phyloP scores from a whole-genome alignment of 2,113 vertebrate genomes.

The Crotalus viridis region DNA sequence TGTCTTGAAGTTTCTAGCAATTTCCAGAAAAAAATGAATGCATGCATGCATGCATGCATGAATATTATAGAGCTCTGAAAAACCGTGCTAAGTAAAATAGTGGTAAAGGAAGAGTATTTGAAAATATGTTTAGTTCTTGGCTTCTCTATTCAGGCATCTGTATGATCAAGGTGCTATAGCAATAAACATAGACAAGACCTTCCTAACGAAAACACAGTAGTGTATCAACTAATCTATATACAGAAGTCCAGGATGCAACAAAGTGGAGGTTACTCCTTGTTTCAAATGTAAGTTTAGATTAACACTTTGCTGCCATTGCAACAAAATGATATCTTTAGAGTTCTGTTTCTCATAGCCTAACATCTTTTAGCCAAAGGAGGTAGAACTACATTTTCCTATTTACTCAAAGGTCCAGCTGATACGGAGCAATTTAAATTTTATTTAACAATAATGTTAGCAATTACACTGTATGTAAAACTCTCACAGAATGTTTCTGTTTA shows the following conservation, averaged over 20 bases:
- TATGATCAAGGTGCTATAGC: not conserved
- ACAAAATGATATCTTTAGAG: not conserved
- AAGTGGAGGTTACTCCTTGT: not conserved
- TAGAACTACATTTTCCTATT: not conserved
- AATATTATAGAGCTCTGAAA: not conserved
- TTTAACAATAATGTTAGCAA: not conserved
- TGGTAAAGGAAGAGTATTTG: not conserved
- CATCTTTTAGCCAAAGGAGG: not conserved
- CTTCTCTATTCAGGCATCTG: not conserved
- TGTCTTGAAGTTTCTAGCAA: not conserved
- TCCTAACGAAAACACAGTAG: not conserved
- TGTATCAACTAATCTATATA: not conserved
- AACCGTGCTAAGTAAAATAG: not conserved
- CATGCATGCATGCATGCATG: not conserved
- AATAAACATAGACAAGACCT: not conserved
- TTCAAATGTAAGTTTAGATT: not conserved
- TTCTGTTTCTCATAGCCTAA: not conserved
- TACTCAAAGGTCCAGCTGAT: not conserved
- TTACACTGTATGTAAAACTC: not conserved
- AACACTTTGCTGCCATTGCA: not conserved
- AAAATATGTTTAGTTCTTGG: not conserved
- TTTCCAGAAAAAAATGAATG: not conserved
- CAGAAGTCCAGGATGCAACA: not conserved
- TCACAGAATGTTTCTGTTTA: not conserved
- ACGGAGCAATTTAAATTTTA: not conserved